Conservation (phyloP, 2,113 vertebrate genomes). For the Blennius ocellaris region DNA sequence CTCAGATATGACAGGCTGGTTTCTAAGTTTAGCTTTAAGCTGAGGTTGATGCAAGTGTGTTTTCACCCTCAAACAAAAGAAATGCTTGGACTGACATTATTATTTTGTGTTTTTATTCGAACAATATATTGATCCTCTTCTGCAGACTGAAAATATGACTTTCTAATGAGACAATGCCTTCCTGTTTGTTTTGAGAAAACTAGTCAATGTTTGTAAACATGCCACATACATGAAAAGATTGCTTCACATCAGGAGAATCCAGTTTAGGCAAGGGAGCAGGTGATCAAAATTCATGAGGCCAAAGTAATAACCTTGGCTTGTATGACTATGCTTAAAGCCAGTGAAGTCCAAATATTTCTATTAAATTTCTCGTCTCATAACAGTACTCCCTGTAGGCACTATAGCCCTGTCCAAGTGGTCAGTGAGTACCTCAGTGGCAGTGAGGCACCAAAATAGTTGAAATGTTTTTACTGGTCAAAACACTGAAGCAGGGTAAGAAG, state of each 20-base stretch:
- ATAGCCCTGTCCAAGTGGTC: not conserved
- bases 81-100: not conserved
- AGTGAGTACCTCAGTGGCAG: not conserved
- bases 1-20: not conserved
- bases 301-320: constrained; percentile 1
- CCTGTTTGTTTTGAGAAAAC: not conserved
- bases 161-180: not conserved
- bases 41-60: not conserved
- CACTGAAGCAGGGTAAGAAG: not conserved
- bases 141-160: not conserved
- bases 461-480: constrained; percentile 11
- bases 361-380: constrained; percentile 27
- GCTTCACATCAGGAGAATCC: not conserved
- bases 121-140: not conserved
- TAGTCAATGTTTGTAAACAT: constrained; percentile 9
- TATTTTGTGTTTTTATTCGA: not conserved
- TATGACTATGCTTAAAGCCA: not conserved
- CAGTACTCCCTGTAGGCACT: constrained; percentile 13
- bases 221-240: not conserved
- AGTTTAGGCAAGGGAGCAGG: not conserved
- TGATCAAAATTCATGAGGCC: not conserved
- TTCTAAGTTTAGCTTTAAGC: not conserved
- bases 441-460: constrained; percentile 3
- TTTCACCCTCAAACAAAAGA: not conserved
- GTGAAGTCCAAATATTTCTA: not conserved